Percentiles rank a stretch among this genome's conserved stretches.
These are phyloP conservation scores for Rhorus exstirpatorius DNA, from an alignment of 2,888 invertebrate genomes.

Conservation along the genomic window DNA sequence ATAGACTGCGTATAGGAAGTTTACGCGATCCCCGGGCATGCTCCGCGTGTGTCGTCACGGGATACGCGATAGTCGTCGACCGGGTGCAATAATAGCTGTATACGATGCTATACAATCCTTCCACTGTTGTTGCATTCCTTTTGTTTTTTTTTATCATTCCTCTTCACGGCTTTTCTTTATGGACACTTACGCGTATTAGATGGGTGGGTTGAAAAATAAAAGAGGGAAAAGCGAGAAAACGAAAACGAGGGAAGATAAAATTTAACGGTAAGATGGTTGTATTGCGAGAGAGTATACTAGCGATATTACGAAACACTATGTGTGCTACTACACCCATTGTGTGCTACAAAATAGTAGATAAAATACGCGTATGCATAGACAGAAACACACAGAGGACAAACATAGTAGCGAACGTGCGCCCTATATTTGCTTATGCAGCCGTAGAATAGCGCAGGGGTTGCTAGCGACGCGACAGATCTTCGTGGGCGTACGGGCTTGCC, in stretches of 20 bases:
- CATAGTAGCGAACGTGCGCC: slow-evolving; percentile 36
- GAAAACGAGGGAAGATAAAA: slow-evolving; percentile 61
- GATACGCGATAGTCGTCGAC: slow-evolving; percentile 42
- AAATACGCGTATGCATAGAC: slow-evolving; percentile 2
- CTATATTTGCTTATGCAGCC: slow-evolving; percentile 82
- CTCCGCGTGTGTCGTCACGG: slow-evolving; percentile 43
- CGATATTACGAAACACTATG: neutral
- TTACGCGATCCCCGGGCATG: slow-evolving; percentile 60
- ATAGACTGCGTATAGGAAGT: slow-evolving; percentile 42
- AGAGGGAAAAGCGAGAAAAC: slow-evolving; percentile 36
- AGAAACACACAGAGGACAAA: slow-evolving; percentile 19
- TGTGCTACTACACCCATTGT: slow-evolving; percentile 12
- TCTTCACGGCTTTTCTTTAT: slow-evolving; percentile 65
- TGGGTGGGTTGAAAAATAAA: slow-evolving; percentile 58
- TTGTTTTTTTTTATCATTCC: slow-evolving; percentile 53
- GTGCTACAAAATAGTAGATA: slow-evolving; percentile 38
- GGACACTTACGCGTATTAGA: slow-evolving; percentile 62
- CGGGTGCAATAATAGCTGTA: slow-evolving; percentile 27
- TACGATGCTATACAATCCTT: slow-evolving; percentile 49
- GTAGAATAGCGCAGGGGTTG: slow-evolving; percentile 68
- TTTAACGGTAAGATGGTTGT: slow-evolving; percentile 49
- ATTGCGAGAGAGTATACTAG: slow-evolving; percentile 20
- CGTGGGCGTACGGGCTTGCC: slow-evolving; percentile 71
- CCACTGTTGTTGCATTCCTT: slow-evolving; percentile 56
- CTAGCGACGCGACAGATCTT: slow-evolving; percentile 69